Evolutionary conservation across 2,888 invertebrate species (phyloP), one percentile per base, ranked within the genome.

Genomic region (Xestia ashworthii): DNA sequence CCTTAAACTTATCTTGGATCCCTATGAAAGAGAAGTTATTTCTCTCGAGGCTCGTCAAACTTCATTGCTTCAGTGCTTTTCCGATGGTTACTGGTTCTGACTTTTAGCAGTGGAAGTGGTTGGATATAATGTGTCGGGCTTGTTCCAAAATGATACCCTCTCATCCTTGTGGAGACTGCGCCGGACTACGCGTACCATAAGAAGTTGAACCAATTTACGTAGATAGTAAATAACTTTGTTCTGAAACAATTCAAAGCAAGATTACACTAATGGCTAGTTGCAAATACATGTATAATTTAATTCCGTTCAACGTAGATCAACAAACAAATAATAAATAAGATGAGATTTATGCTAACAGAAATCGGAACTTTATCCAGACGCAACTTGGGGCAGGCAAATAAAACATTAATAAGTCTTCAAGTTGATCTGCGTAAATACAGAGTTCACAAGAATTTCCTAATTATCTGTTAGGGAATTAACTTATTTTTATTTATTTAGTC

Each of bases 351-450:
- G n/a, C 72, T 67, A 83, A 80, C 80, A 80, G 62, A 62, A 78
- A 68, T 73, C 41, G 60, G 22, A 78, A 85, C 73, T 85, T 87
- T 67, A 81, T 60, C 70, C 78, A 65, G 77, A 74, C 58, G 41
- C 70, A 70, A 82, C 75, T 80, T 66, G 12, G 64, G 38, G 76
- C 58, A 68, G 53, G 62, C 74, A 86, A 87, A 86, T 80, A 87
- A 85, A 79, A 71, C 71, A 76, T 77, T 74, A 79, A 87, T 82
- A 77, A 82, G 67, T 70, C 74, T 73, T 85, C 58, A 64, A 81
- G 48, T 85, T 82, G 76, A 81, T 81, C 50, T 58, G 32, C 32
- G 80, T 76, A 68, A 82, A 85, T 69, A 76, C 14, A 0, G n/a
- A 76, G 25, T 65, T n/a, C 4, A 70, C 50, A 25, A 66, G 80